These are phyloP conservation scores for Stenodera caucasica DNA, from an alignment of 2,888 invertebrate genomes.

Conservation along the genomic window DNA sequence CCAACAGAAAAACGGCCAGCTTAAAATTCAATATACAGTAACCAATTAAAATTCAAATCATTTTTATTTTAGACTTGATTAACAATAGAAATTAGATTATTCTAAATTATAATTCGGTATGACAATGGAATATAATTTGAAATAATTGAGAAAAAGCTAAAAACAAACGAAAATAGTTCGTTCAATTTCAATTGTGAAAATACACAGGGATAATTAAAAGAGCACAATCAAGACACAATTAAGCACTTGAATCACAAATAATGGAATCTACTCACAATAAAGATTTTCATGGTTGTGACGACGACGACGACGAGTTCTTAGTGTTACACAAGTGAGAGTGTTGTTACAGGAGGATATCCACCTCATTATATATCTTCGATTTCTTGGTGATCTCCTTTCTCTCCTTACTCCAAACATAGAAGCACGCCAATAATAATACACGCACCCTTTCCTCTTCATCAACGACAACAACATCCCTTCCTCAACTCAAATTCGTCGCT, in stretches of 20 bases:
- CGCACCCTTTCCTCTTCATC: constrained; percentile 31
- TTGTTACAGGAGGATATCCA: constrained; percentile 36
- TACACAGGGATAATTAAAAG: constrained; percentile 23
- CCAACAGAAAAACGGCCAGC: constrained; percentile 32
- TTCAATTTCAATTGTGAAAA: constrained; percentile 16
- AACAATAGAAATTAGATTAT: neutral
- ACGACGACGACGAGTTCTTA: constrained; percentile 18
- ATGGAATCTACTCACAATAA: constrained; percentile 45
- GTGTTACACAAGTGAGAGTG: constrained; percentile 39
- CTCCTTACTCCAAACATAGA: constrained; percentile 31
- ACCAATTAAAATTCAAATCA: neutral
- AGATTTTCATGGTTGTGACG: constrained; percentile 47
- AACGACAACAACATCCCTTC: too few species aligned
- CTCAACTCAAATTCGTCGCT: too few species aligned
- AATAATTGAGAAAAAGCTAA: neutral
- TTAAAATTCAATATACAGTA: neutral
- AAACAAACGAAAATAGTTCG: neutral
- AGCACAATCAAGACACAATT: constrained; percentile 21
- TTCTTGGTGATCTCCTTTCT: constrained; percentile 53
- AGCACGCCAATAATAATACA: constrained; percentile 26
- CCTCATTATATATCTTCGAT: constrained; percentile 48
- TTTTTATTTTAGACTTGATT: neutral
- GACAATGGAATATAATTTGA: too few species aligned
- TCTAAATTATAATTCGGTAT: neutral
- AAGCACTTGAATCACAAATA: constrained; percentile 9